phyloP scores from a whole-genome alignment of 2,888 invertebrate genomes.

The Alsophila aescularia region DNA sequence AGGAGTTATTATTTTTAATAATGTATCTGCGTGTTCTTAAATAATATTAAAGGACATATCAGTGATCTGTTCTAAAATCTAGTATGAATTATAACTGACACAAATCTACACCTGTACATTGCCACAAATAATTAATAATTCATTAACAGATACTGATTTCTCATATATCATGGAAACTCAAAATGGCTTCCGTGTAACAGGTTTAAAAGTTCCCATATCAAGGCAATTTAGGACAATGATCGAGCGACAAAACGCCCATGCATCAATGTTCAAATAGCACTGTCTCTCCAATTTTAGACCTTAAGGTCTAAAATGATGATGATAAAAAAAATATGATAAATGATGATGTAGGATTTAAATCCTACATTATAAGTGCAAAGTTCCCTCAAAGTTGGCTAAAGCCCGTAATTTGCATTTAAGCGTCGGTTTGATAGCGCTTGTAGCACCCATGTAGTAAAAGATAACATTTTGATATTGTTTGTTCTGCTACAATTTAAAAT shows the following conservation, averaged over 20 bases:
- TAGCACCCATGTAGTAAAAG: conserved; percentile 37
- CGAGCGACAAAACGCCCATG: conserved; percentile 28
- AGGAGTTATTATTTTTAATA: too few relatives aligned
- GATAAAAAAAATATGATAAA: too few relatives aligned
- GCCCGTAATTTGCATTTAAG: conserved; percentile 32
- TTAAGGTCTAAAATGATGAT: too few relatives aligned
- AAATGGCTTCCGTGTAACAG: conserved; percentile 29
- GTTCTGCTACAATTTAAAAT: conserved; percentile 31
- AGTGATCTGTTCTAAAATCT: too few relatives aligned
- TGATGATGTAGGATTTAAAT: too few relatives aligned
- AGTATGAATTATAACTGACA: too few relatives aligned
- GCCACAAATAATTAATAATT: conserved; percentile 4
- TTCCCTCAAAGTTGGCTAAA: conserved; percentile 14
- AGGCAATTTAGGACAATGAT: conserved; percentile 36
- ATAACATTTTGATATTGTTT: conserved; percentile 40
- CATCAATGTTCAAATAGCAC: conserved; percentile 11
- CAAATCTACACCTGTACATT: background rate
- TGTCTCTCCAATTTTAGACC: background rate
- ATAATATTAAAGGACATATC: too few relatives aligned
- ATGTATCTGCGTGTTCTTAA: too few relatives aligned
- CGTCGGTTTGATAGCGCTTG: conserved; percentile 34
- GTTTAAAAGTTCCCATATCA: conserved; percentile 30
- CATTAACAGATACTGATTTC: conserved; percentile 12
- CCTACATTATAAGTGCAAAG: background rate
- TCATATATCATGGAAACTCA: conserved; percentile 28